Percentiles rank a stretch among this genome's conserved stretches.
Conservation (phyloP, 1,140 invertebrate species). For the Melitaea cinxia region DNA sequence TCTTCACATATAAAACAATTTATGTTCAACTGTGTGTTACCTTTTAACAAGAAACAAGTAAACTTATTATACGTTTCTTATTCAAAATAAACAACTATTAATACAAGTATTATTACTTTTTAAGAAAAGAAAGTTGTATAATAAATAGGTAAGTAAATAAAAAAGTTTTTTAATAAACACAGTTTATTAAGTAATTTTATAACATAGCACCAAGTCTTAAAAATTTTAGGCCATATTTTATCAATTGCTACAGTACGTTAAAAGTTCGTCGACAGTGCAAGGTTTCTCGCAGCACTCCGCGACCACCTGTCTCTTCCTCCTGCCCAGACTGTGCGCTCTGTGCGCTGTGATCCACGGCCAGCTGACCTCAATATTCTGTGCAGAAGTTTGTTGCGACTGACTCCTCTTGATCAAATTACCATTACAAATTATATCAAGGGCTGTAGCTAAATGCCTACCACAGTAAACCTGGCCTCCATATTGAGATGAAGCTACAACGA, state of each 20-base stretch:
- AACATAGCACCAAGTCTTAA: background rate
- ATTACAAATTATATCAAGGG: slow-evolving; percentile 26
- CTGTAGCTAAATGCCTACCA: slow-evolving; percentile 25
- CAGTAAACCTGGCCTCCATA: slow-evolving; percentile 34
- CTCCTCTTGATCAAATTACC: slow-evolving; percentile 30
- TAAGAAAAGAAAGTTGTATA: no score
- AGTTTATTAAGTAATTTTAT: background rate
- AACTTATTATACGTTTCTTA: no score
- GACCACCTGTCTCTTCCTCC: slow-evolving; percentile 4
- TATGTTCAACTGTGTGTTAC: no score
- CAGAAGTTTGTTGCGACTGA: slow-evolving; percentile 9
- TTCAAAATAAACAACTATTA: no score
- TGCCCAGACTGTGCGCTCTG: slow-evolving; percentile 26
- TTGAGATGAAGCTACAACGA: slow-evolving; percentile 20
- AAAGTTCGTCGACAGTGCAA: slow-evolving; percentile 38
- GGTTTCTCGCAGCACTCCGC: slow-evolving; percentile 49
- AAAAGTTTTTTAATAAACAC: background rate
- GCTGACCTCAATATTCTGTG: background rate
- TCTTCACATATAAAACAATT: no score
- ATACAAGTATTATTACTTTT: no score
- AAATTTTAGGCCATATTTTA: background rate
- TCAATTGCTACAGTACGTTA: slow-evolving; percentile 34
- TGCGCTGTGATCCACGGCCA: slow-evolving; percentile 34
- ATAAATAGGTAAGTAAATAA: no score
- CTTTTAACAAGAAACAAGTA: no score